phyloP scores from a whole-genome alignment of 2,888 invertebrate species.

The Catonia carolina region DNA sequence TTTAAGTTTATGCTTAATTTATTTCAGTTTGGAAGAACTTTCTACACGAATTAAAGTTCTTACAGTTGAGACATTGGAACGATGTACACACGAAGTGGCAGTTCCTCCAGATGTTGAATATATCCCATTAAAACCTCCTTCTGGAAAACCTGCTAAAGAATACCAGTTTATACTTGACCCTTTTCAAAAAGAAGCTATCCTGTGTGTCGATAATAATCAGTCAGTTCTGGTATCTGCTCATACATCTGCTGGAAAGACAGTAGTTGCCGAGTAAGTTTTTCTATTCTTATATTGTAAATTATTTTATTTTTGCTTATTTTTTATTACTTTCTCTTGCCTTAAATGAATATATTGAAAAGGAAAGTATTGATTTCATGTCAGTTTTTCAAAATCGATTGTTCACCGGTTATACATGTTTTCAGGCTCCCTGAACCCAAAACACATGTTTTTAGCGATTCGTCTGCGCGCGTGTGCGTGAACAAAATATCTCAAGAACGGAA shows the following conservation, averaged over 20 bases:
- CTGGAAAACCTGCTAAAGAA: slow-evolving; percentile 74
- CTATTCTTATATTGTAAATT: not conserved
- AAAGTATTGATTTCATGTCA: no score
- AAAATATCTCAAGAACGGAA: no score
- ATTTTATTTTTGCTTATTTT: no score
- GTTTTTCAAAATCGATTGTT: no score
- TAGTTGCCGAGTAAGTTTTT: slow-evolving; percentile 86
- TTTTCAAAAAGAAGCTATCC: slow-evolving; percentile 94
- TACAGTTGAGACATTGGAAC: slow-evolving; percentile 81
- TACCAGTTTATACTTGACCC: slow-evolving; percentile 95
- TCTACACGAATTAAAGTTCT: slow-evolving; percentile 73
- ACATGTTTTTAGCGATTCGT: no score
- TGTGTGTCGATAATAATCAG: slow-evolving; percentile 96
- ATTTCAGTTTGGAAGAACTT: slow-evolving; percentile 20
- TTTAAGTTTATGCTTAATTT: no score
- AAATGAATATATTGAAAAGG: no score
- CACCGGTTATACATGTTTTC: no score
- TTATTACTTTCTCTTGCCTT: no score
- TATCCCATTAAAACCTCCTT: slow-evolving; percentile 50
- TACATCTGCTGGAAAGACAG: slow-evolving; percentile 99
- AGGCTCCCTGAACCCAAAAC: no score
- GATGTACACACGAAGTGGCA: slow-evolving; percentile 95
- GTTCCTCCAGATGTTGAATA: slow-evolving; percentile 83
- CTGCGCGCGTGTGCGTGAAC: no score
- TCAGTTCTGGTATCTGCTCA: slow-evolving; percentile 98